A percentile compares a stretch with the other conserved stretches of the same genome.
Conservation (phyloP, 2,888 invertebrate genomes). For the Pammene aurita region DNA sequence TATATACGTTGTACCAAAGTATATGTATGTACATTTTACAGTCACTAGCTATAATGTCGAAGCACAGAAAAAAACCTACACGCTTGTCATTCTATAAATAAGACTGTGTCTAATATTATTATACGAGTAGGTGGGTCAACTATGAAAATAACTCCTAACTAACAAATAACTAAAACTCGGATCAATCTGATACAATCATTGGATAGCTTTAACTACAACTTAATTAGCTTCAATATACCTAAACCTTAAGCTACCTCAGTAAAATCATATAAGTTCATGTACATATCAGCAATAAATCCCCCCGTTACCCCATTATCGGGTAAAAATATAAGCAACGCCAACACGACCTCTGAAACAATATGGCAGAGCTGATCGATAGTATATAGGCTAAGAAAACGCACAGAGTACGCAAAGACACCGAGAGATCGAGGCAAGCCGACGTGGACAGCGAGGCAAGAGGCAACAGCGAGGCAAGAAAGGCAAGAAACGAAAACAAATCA, state of each 20-base stretch:
- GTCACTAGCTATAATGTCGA: no score
- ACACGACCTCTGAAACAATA: conserved; percentile 61
- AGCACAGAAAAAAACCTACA: no score
- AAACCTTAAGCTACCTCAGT: no score
- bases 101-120: no score
- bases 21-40: not conserved
- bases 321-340: conserved; percentile 27
- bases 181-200: no score
- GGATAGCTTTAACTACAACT: no score
- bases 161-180: no score
- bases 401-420: conserved; percentile 60
- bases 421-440: conserved; percentile 54
- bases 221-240: no score
- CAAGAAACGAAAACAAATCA: conserved; percentile 78
- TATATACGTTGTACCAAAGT: not conserved
- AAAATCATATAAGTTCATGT: no score
- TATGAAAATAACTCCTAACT: no score
- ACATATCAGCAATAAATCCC: conserved; percentile 8
- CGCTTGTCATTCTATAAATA: no score
- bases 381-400: conserved; percentile 78
- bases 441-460: conserved; percentile 43
- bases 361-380: conserved; percentile 76
- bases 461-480: conserved; percentile 60
- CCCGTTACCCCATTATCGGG: conserved; percentile 25
- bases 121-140: no score